These are phyloP conservation scores for Linurgus olivaceus DNA, from an alignment of 2,797 vertebrate genomes.

Conservation along the genomic window DNA sequence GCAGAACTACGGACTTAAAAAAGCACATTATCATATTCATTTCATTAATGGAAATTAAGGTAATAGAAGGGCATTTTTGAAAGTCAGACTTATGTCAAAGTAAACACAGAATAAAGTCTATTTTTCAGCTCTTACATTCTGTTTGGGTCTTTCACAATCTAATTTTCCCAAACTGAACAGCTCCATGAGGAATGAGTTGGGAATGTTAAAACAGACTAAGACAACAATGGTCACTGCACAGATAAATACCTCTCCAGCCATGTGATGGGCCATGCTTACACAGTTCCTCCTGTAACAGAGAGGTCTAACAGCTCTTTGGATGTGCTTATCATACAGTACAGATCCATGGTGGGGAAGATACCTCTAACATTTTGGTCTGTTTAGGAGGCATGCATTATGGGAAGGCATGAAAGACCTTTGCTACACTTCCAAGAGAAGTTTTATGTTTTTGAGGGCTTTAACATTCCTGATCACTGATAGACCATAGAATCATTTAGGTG, in stretches of 20 bases:
- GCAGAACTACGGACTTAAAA: neutral
- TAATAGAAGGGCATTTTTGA: neutral
- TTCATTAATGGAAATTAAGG: neutral
- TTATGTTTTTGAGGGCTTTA: neutral
- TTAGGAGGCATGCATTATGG: neutral
- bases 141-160: neutral
- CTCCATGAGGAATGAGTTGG: neutral
- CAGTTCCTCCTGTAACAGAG: neutral
- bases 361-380: neutral
- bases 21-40: neutral
- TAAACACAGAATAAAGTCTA: neutral
- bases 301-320: neutral
- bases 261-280: neutral
- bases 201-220: neutral
- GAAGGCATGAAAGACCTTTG: neutral
- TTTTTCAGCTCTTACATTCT: neutral
- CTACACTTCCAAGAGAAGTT: neutral
- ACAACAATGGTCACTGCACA: neutral
- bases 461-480: neutral
- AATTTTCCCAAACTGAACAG: neutral
- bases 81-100: neutral
- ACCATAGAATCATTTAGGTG: neutral
- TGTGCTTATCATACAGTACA: neutral
- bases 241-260: neutral
- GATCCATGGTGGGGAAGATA: neutral